Percentiles rank a stretch among this genome's conserved stretches.
These are phyloP conservation scores for Cebus imitator DNA, from an alignment of 2,113 vertebrate genomes.

Conservation along the genomic window DNA sequence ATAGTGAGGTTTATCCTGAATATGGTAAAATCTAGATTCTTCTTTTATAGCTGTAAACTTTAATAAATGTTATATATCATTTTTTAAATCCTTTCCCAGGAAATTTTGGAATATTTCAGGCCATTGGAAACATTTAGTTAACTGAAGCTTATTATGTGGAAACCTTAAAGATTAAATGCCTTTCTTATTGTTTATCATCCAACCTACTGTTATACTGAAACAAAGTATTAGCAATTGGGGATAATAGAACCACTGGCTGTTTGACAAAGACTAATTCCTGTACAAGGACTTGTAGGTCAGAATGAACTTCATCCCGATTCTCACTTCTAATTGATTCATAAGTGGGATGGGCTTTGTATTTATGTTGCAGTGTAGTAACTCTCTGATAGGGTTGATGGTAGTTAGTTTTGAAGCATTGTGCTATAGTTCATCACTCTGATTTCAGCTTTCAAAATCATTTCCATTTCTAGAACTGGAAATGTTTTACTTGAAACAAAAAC, in stretches of 20 bases:
- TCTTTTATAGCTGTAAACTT: neutral
- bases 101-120: slow-evolving; percentile 19
- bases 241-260: neutral
- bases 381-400: neutral
- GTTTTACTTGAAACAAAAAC: slow-evolving; percentile 56
- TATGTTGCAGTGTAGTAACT: neutral
- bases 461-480: neutral
- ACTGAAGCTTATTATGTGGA: neutral
- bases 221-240: neutral
- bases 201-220: neutral
- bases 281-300: slow-evolving; percentile 17
- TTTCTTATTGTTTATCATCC: slow-evolving; percentile 48
- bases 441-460: slow-evolving; percentile 41
- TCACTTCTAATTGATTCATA: slow-evolving; percentile 35
- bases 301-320: neutral
- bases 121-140: slow-evolving; percentile 8
- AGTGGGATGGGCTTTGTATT: neutral
- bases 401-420: slow-evolving; percentile 5
- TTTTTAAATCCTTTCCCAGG: neutral
- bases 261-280: slow-evolving; percentile 46
- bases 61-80: neutral
- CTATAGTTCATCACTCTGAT: neutral
- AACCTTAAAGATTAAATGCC: slow-evolving; percentile 5
- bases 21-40: neutral
- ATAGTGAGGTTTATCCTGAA: neutral